Conservation (phyloP, 1,140 invertebrate genomes). For the Plectrocnemia conspersa region DNA sequence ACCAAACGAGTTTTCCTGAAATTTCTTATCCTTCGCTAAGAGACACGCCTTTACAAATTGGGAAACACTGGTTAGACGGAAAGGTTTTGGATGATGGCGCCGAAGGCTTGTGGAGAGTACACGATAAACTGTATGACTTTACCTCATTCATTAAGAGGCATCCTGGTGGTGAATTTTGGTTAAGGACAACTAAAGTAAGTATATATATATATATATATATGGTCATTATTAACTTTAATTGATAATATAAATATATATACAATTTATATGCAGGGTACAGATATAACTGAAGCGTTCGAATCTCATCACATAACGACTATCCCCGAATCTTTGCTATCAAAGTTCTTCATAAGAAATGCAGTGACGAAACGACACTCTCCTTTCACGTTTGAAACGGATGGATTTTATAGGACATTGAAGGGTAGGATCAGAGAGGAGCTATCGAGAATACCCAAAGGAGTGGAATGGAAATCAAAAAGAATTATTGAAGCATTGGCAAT, state of each 20-base stretch:
- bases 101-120: constrained; percentile 72
- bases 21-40: constrained; percentile 52
- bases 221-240: too few species aligned
- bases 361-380: constrained; percentile 55
- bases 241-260: background rate
- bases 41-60: constrained; percentile 46
- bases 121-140: constrained; percentile 72
- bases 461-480: constrained; percentile 10
- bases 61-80: constrained; percentile 57
- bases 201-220: too few species aligned
- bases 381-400: constrained; percentile 63
- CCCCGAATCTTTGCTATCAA: constrained; percentile 53
- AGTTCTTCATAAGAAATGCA: constrained; percentile 59
- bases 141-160: constrained; percentile 62
- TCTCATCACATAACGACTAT: constrained; percentile 55
- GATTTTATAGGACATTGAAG: constrained; percentile 67
- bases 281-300: constrained; percentile 75
- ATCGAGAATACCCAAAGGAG: constrained; percentile 40
- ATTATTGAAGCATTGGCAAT: constrained; percentile 20
- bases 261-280: constrained; percentile 54
- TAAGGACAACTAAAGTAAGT: constrained; percentile 60
- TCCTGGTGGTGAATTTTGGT: constrained; percentile 75
- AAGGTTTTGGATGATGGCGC: constrained; percentile 67
- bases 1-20: constrained; percentile 43
- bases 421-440: constrained; percentile 52